Evolutionary conservation across 2,797 vertebrate genomes (phyloP).

Genomic region (Sebastes taczanowskii): DNA sequence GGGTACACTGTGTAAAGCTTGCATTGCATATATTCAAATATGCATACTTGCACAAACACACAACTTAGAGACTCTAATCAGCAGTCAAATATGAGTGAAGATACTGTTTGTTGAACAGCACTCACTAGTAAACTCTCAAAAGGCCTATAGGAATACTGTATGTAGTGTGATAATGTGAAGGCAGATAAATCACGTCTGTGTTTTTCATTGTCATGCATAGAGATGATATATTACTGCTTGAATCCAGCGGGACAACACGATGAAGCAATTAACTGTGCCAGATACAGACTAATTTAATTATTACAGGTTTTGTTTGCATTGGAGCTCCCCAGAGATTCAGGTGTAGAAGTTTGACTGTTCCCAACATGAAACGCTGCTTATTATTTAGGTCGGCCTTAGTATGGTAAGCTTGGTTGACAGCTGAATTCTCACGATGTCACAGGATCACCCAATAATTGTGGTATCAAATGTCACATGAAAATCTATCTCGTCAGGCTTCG

Average conservation of each 20-base stretch:
- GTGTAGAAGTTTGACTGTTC: constrained; percentile 40
- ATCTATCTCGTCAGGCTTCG: no score
- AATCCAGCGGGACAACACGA: constrained; percentile 64
- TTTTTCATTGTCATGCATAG: constrained; percentile 62
- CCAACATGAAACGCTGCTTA: constrained; percentile 29
- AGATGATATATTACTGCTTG: constrained; percentile 53
- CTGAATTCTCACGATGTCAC: no score
- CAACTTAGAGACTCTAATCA: constrained; percentile 24
- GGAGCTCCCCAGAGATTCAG: constrained; percentile 30
- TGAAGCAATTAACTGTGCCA: constrained; percentile 60
- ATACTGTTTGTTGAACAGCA: constrained; percentile 14
- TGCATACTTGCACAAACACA: constrained; percentile 10
- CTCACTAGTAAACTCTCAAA: constrained; percentile 13
- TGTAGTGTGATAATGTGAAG: constrained; percentile 25
- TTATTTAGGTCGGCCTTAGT: constrained; percentile 28
- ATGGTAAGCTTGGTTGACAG: not conserved
- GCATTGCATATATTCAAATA: constrained; percentile 10
- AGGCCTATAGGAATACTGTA: not conserved
- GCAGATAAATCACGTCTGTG: constrained; percentile 48
- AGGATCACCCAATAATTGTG: no score
- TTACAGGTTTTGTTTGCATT: constrained; percentile 54
- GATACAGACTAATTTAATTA: constrained; percentile 56
- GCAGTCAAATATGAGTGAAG: constrained; percentile 27
- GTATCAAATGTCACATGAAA: no score
- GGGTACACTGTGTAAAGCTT: not conserved